phyloP scores from a whole-genome alignment of 2,888 invertebrate species.

The Pristionchus japonicus region DNA sequence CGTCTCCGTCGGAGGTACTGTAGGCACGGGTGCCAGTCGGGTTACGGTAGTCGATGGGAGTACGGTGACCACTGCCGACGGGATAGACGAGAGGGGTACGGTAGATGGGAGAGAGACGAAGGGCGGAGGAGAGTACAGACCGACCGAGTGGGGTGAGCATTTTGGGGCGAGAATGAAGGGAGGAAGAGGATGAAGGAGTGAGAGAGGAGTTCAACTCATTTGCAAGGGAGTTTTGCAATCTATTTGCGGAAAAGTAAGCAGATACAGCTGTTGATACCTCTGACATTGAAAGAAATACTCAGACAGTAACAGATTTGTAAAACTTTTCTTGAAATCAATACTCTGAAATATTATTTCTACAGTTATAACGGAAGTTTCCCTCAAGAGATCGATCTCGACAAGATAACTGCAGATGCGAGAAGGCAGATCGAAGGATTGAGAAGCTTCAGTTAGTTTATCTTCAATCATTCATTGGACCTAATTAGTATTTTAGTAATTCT shows the following conservation, averaged over 20 bases:
- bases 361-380: neutral
- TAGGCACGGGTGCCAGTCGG: neutral
- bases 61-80: neutral
- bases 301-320: too few relatives aligned
- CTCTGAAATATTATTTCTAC: neutral
- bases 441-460: neutral
- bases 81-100: neutral
- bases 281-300: too few relatives aligned
- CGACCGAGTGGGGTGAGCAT: slow-evolving; percentile 6
- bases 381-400: neutral
- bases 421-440: neutral
- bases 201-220: neutral
- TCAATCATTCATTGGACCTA: too few relatives aligned
- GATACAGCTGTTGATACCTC: too few relatives aligned
- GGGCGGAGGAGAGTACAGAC: neutral
- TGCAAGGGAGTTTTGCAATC: neutral
- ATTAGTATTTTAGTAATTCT: too few relatives aligned
- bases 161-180: neutral
- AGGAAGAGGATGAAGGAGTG: neutral
- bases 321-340: neutral
- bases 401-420: neutral
- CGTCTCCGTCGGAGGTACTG: neutral
- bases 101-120: slow-evolving; percentile 5
- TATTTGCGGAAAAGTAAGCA: neutral
- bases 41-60: neutral